These are phyloP conservation scores for Lepus europaeus DNA, from an alignment of 2,113 vertebrate genomes.

Conservation along the genomic window DNA sequence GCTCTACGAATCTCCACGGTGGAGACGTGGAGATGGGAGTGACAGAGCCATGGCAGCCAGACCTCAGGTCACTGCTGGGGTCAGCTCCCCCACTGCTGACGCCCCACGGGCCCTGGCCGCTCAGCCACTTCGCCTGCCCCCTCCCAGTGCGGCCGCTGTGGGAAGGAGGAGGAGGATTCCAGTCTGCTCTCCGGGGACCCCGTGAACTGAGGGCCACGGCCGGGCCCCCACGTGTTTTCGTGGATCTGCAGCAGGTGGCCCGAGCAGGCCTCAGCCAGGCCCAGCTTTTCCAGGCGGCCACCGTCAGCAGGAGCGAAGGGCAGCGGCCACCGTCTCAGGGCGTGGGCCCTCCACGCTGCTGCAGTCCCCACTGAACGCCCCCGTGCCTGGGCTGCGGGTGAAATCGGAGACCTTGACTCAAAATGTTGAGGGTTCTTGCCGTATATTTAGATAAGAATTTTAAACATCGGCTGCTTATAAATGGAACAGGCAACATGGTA, in stretches of 20 bases:
- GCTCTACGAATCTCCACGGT: background rate
- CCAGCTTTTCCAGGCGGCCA: background rate
- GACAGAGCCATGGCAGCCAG: background rate
- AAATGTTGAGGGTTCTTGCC: no score
- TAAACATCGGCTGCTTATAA: no score
- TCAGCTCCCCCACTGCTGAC: no score
- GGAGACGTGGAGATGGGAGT: background rate
- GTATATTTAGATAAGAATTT: no score
- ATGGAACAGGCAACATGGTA: no score
- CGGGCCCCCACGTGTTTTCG: background rate
- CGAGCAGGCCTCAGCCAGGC: background rate
- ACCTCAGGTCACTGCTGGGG: background rate
- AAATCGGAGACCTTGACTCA: no score
- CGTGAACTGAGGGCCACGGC: background rate
- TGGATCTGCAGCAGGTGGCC: background rate
- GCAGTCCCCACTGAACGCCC: background rate
- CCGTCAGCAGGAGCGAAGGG: background rate
- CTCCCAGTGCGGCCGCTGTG: background rate
- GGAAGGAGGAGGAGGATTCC: background rate
- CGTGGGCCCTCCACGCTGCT: background rate
- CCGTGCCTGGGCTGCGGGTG: background rate
- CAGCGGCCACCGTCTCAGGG: background rate
- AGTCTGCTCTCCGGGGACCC: background rate
- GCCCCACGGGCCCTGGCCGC: background rate
- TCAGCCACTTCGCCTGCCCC: background rate